Evolutionary conservation across 2,888 invertebrate species (phyloP).

Genomic region (Thysanoteuthis rhombus): DNA sequence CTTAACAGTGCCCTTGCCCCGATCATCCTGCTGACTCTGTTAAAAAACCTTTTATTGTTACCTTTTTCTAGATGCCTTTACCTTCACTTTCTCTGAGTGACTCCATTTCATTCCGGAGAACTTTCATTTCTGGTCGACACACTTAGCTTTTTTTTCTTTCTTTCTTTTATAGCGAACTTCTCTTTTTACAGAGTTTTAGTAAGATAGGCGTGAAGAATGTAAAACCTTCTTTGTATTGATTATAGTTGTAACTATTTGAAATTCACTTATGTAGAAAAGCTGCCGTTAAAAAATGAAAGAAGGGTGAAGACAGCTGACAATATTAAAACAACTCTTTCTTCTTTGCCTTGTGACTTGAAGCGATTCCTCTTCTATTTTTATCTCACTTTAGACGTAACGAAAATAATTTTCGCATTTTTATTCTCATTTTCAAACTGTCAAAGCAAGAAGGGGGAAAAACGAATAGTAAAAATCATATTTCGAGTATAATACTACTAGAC

Average conservation of each 20-base stretch:
- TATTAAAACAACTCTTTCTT: neutral
- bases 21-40: neutral
- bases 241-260: neutral
- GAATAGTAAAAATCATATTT: too few species aligned
- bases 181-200: neutral
- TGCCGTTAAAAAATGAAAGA: neutral
- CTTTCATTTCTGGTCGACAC: neutral
- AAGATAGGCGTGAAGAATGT: neutral
- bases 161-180: neutral
- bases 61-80: neutral
- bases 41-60: neutral
- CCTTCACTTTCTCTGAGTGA: neutral
- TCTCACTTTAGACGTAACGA: neutral
- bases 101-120: neutral
- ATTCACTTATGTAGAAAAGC: neutral
- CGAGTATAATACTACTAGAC: too few species aligned
- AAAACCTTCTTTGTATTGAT: neutral
- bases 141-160: neutral
- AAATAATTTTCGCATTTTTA: neutral
- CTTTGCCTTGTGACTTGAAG: neutral
- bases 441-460: neutral
- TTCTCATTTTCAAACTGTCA: neutral
- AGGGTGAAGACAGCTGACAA: neutral
- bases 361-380: neutral
- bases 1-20: neutral